These are phyloP conservation scores for Hyposmocoma kahamanoa DNA, from an alignment of 1,140 invertebrate genomes.

Conservation along the genomic window DNA sequence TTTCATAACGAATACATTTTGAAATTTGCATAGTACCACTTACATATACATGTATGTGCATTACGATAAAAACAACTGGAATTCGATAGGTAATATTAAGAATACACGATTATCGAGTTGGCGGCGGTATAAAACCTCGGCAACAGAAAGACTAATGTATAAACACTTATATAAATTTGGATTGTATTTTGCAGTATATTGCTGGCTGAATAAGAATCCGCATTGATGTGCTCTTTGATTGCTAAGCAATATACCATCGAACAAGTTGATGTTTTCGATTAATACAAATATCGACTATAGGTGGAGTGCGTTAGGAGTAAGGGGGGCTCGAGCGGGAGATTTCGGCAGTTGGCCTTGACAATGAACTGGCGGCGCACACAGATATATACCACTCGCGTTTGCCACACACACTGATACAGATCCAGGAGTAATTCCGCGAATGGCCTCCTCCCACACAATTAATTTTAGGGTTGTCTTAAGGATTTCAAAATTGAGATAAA, in stretches of 20 bases:
- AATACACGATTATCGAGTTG: conserved; percentile 37
- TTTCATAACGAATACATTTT: too few species aligned
- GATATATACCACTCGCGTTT: conserved; percentile 23
- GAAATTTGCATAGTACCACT: too few species aligned
- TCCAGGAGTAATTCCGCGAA: conserved; percentile 52
- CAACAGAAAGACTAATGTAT: not conserved
- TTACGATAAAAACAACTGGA: too few species aligned
- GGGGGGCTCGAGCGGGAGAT: conserved; percentile 56
- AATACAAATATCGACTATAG: conserved; percentile 49
- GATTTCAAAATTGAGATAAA: too few species aligned
- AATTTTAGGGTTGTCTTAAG: conserved; percentile 48
- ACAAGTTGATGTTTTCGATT: conserved; percentile 37
- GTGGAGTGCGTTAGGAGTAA: conserved; percentile 35
- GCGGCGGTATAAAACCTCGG: conserved; percentile 12
- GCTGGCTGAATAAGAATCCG: conserved; percentile 20
- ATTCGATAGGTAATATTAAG: conserved; percentile 36
- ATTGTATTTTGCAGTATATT: conserved; percentile 21
- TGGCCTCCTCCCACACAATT: conserved; percentile 61
- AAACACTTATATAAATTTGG: not conserved
- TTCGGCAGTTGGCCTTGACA: conserved; percentile 70
- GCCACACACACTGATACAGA: conserved; percentile 40
- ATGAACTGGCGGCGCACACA: conserved; percentile 66
- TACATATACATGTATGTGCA: too few species aligned
- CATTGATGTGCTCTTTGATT: conserved; percentile 19
- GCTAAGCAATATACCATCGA: conserved; percentile 27